These are phyloP conservation scores for Epicampocera succincta DNA, from an alignment of 2,888 invertebrate species.

Conservation along the genomic window DNA sequence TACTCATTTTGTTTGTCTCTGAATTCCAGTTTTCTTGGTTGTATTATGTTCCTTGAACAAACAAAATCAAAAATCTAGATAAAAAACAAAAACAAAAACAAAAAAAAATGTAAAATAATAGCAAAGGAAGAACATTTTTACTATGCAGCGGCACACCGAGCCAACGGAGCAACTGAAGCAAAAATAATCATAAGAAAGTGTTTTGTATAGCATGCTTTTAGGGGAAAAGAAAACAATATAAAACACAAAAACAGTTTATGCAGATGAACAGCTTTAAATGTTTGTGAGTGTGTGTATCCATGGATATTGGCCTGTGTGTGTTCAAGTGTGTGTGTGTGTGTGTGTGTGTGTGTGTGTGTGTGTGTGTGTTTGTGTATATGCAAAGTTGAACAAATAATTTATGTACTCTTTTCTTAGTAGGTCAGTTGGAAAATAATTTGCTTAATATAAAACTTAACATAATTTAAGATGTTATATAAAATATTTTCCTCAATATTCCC, in stretches of 20 bases:
- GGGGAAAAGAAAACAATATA: conserved; percentile 25
- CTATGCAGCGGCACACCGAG: conserved; percentile 27
- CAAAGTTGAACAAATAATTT: conserved; percentile 52
- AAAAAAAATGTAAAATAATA: conserved; percentile 4
- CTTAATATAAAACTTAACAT: conserved; percentile 65
- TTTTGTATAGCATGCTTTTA: conserved; percentile 50
- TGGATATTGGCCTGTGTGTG: background rate
- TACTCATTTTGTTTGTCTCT: conserved; percentile 65
- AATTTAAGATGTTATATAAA: conserved; percentile 62
- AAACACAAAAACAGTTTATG: conserved; percentile 40
- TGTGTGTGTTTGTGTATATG: conserved; percentile 7
- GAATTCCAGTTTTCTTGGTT: conserved; percentile 49
- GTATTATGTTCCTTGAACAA: conserved; percentile 36
- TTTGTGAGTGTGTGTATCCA: background rate
- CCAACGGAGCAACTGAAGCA: conserved; percentile 30
- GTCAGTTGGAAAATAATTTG: conserved; percentile 69
- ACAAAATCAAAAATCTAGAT: conserved; percentile 38
- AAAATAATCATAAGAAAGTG: conserved; percentile 51
- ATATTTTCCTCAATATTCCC: conserved; percentile 15
- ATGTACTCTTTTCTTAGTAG: conserved; percentile 58
- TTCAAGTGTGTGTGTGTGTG: background rate
- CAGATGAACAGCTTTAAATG: conserved; percentile 9
- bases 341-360: background rate
- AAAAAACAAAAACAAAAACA: conserved; percentile 20
- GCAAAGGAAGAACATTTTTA: conserved; percentile 22